A percentile compares a stretch with the other conserved stretches of the same genome.
Conservation (phyloP, 2,888 invertebrate species). For the Dryobotodes eremita region DNA sequence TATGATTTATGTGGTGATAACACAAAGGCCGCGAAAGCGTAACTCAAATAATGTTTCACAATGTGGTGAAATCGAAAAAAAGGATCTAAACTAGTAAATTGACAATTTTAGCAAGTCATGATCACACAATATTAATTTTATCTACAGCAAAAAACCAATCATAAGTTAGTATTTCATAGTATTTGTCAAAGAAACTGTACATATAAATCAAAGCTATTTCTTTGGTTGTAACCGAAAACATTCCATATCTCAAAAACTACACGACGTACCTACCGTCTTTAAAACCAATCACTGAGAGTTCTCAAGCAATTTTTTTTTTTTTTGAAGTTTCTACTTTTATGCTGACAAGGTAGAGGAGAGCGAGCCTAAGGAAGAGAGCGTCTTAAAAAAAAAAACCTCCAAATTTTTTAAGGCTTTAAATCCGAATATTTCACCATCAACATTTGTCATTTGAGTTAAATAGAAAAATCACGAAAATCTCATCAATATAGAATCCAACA, state of each 20-base stretch:
- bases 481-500: background rate
- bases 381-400: too few relatives aligned
- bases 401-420: too few relatives aligned
- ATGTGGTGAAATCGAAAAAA: slow-evolving; percentile 44
- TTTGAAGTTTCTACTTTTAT: background rate
- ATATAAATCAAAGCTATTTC: background rate
- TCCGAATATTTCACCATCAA: background rate
- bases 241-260: background rate
- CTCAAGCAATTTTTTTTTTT: too few relatives aligned
- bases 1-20: slow-evolving; percentile 58
- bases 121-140: background rate
- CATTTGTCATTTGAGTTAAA: background rate
- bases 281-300: background rate
- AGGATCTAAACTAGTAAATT: background rate
- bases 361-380: too few relatives aligned
- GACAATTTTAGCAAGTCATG: slow-evolving; percentile 23
- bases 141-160: background rate
- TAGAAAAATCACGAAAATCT: background rate
- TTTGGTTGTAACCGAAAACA: background rate
- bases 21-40: slow-evolving; percentile 48
- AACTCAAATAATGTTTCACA: slow-evolving; percentile 45
- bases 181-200: background rate
- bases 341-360: background rate
- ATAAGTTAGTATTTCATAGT: background rate
- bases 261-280: background rate